Evolutionary conservation across 2,888 invertebrate species (phyloP).

Genomic region (Blomia tropicalis): DNA sequence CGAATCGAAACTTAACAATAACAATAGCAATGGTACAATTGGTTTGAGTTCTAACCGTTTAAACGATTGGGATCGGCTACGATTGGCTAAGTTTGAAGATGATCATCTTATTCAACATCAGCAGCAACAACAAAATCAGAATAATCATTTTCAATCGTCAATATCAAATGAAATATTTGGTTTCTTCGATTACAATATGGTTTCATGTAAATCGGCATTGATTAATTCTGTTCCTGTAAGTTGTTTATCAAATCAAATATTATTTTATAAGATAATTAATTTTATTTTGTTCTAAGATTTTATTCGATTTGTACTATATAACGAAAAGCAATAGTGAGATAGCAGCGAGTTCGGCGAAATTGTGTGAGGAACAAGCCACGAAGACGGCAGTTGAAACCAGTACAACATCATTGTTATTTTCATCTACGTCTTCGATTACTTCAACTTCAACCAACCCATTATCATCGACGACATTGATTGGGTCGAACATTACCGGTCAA

Average conservation of each 20-base stretch:
- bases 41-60: background rate
- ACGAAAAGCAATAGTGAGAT: background rate
- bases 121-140: background rate
- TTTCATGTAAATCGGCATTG: background rate
- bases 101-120: background rate
- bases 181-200: slow-evolving; percentile 2
- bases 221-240: slow-evolving; percentile 1
- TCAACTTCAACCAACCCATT: background rate
- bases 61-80: background rate
- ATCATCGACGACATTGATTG: no score
- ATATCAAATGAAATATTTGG: background rate
- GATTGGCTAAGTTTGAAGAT: background rate
- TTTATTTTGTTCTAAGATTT: background rate
- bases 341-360: background rate
- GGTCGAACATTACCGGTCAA: no score
- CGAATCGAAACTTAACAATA: background rate
- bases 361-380: background rate
- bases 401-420: no score
- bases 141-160: background rate
- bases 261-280: background rate
- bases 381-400: background rate
- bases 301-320: slow-evolving; percentile 12
- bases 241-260: background rate
- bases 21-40: background rate
- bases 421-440: background rate